Evolutionary conservation across 2,888 invertebrate genomes (phyloP).

Genomic region (Clanis bilineata): DNA sequence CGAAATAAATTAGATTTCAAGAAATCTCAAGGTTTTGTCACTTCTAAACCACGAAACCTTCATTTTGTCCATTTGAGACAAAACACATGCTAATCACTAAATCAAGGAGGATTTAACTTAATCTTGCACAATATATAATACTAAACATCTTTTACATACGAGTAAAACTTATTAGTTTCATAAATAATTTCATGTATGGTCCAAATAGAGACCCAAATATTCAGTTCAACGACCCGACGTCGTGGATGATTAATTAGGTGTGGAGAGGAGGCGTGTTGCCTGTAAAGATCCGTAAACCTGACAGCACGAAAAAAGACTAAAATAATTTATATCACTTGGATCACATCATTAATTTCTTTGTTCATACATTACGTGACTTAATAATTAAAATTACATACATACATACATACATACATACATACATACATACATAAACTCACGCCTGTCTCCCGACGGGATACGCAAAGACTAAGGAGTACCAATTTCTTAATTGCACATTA

Average conservation of each 20-base stretch:
- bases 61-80: too few species aligned
- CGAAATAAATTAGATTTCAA: too few species aligned
- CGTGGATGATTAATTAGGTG: conserved; percentile 20
- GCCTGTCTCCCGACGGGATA: too few species aligned
- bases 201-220: conserved; percentile 12
- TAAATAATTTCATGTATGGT: neutral
- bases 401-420: neutral
- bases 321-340: neutral
- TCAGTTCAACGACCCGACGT: conserved; percentile 18
- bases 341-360: neutral
- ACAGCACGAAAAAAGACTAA: neutral
- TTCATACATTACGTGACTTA: neutral
- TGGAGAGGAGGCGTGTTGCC: conserved; percentile 15
- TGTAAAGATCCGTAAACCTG: conserved; percentile 6
- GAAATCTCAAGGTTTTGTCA: too few species aligned
- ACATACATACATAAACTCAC: too few species aligned
- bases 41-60: too few species aligned
- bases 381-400: neutral
- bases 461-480: too few species aligned
- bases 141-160: neutral
- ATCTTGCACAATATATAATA: too few species aligned
- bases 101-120: too few species aligned
- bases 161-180: neutral
- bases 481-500: too few species aligned
- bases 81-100: too few species aligned